phyloP scores from a whole-genome alignment of 2,113 vertebrate species.

The Delphinapterus leucas region DNA sequence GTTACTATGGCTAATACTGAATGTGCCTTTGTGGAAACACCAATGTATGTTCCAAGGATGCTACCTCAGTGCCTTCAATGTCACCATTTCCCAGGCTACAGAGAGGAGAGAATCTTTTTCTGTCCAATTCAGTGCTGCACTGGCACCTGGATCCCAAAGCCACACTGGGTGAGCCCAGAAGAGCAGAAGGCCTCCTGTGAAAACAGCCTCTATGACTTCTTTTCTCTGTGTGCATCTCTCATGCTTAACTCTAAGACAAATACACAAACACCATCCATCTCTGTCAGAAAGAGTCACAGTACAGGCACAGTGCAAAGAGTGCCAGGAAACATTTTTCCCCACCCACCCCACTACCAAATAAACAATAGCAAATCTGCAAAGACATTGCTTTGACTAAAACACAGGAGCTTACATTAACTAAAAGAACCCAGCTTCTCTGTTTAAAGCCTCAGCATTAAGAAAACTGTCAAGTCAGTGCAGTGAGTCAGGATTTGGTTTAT shows the following conservation, averaged over 20 bases:
- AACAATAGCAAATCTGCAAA: conserved; percentile 58
- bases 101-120: background rate
- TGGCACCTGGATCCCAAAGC: background rate
- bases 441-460: background rate
- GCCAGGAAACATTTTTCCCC: conserved; percentile 37
- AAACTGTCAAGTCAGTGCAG: background rate
- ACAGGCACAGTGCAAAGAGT: background rate
- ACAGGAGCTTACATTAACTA: conserved; percentile 34
- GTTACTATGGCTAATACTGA: background rate
- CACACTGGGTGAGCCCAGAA: background rate
- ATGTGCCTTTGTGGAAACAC: background rate
- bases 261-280: conserved; percentile 34
- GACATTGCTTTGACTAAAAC: conserved; percentile 43
- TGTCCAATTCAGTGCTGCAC: background rate
- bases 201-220: background rate
- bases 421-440: conserved; percentile 22
- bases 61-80: background rate
- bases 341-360: conserved; percentile 9
- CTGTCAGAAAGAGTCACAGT: background rate
- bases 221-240: background rate
- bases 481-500: background rate
- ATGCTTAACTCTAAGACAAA: background rate
- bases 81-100: background rate
- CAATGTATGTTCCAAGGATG: background rate
- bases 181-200: background rate